Evolutionary conservation across 2,888 invertebrate genomes (phyloP), one percentile per base, ranked within the genome.

Genomic region (Harmothoe impar): DNA sequence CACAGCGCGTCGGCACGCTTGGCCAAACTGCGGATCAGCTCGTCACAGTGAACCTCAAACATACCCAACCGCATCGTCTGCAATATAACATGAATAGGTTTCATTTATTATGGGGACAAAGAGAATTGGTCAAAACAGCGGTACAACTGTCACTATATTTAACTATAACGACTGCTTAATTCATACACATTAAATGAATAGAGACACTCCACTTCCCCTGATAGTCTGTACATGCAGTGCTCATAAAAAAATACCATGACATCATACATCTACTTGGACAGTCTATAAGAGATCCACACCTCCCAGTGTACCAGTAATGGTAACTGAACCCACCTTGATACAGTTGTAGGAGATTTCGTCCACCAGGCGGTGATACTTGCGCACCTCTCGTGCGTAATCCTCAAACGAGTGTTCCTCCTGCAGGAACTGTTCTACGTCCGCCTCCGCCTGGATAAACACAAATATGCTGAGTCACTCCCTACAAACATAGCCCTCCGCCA

Each of bases 11-110:
- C 97, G 0, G 98, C 98, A 43, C 97, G 96, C 20, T 96, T 95
- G 12, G 97, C 97, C 92, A 99, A 96, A 0, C 97, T 96, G 25
- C 96, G 96, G 84, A 99, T 97, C 52, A 99, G 96, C 90, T 98
- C 97, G 86, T 97, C 97, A 90, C 98, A 97, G 95, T 98, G 97
- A 95, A 99, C 97, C 94, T 98, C 97, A 95, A 98, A 99, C 96
- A 98, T 97, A 15, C 98, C 98, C 94, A 98, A 97, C 29, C 97
- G 97, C 29, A 98, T 97, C 0, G 97, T 97, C 91, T 97, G 92
- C 86, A 56, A 90, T 90, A 43, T 3, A 7, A 43, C 43, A 43
- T 29, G 20, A n/a, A 78, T 51, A 25, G 52, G 20, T 81, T 25
- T 35, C 12, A 0, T 31, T 35, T 43, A 20, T 33, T 23, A 23